Evolutionary conservation across 1,140 invertebrate genomes (phyloP).

Genomic region (Drosophila ananassae): DNA sequence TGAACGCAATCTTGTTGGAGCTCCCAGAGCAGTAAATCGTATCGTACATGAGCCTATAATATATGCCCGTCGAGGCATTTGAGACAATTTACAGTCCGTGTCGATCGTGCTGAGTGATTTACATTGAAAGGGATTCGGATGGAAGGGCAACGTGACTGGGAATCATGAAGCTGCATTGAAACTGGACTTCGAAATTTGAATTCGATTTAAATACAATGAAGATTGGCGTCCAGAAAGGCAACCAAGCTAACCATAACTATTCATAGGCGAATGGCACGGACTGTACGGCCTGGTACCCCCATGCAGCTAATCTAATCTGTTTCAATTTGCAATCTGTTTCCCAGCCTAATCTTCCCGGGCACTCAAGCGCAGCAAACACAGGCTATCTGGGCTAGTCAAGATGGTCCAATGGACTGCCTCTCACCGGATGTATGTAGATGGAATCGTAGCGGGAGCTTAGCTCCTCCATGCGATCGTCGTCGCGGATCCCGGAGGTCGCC

Average conservation of each 20-base stretch:
- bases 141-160: neutral
- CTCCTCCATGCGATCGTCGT: constrained; percentile 88
- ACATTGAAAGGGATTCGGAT: neutral
- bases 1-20: constrained; percentile 11
- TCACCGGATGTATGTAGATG: constrained; percentile 94
- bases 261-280: neutral
- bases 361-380: constrained; percentile 27
- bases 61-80: neutral
- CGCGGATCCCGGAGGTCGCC: constrained; percentile 86
- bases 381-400: neutral
- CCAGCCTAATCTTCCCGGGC: constrained; percentile 12
- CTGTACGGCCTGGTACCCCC: neutral
- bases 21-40: neutral
- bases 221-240: neutral
- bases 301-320: constrained; percentile 35
- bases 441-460: constrained; percentile 92
- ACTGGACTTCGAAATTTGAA: neutral
- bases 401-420: constrained; percentile 32
- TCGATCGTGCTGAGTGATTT: constrained; percentile 2
- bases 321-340: constrained; percentile 23
- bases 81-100: constrained; percentile 16
- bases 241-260: neutral
- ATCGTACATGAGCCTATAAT: neutral
- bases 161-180: neutral
- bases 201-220: neutral